A percentile compares a stretch with the other conserved stretches of the same genome.
Evolutionary conservation across 2,113 vertebrate species (phyloP).

Genomic region (Desmodus rotundus): DNA sequence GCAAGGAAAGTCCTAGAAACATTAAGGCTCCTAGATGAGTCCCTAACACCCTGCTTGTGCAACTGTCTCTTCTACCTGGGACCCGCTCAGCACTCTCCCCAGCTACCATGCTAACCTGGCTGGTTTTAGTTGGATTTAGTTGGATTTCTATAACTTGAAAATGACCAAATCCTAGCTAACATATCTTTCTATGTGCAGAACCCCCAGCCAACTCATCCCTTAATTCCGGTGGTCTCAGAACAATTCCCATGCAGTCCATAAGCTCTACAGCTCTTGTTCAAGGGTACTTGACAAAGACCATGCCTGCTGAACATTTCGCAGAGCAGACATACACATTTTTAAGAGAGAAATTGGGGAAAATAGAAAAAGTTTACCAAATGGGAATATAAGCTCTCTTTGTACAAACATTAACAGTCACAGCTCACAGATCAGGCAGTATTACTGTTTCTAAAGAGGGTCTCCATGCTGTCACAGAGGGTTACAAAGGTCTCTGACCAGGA

Average conservation of each 20-base stretch:
- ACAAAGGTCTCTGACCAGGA: background rate
- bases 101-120: background rate
- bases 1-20: background rate
- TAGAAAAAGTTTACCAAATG: background rate
- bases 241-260: accelerated
- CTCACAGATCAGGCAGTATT: background rate
- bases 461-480: background rate
- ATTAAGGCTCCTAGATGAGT: background rate
- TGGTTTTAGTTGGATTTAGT: background rate
- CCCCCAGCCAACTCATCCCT: background rate
- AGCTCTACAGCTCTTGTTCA: background rate
- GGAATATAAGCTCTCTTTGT: background rate
- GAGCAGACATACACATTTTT: background rate
- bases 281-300: background rate
- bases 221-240: background rate
- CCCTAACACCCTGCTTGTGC: background rate
- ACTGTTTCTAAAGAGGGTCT: background rate
- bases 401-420: background rate
- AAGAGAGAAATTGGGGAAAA: background rate
- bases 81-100: background rate
- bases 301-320: background rate
- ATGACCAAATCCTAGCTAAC: background rate
- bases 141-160: background rate
- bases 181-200: background rate
- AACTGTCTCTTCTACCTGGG: background rate